Percentiles rank a stretch among this genome's conserved stretches.
Evolutionary conservation across 2,113 vertebrate species (phyloP).

Genomic region (Corythornis vintsioides): DNA sequence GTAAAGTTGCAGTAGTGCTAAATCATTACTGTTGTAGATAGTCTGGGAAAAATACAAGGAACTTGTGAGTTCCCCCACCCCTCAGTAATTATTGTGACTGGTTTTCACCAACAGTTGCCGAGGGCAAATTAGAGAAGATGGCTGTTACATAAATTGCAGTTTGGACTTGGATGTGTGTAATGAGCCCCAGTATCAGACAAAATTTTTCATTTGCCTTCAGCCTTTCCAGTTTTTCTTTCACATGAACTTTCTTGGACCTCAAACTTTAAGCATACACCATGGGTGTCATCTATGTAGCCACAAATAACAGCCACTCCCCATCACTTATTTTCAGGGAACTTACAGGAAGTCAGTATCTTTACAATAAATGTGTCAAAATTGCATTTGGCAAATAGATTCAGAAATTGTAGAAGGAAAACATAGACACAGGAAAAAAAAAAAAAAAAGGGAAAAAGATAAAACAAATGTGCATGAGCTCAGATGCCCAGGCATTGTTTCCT

Average conservation of each 20-base stretch:
- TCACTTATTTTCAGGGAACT: neutral
- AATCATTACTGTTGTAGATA: neutral
- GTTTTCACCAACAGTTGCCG: neutral
- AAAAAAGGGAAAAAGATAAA: neutral
- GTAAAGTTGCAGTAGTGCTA: neutral
- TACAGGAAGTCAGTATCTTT: neutral
- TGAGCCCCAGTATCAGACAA: neutral
- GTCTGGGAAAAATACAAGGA: neutral
- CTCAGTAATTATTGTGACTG: neutral
- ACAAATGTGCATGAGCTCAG: neutral
- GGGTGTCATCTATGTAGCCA: neutral
- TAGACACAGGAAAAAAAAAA: neutral
- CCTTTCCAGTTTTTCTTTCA: neutral
- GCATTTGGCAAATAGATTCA: neutral
- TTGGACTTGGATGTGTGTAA: neutral
- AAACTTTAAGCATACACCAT: neutral
- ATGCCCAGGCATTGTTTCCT: neutral
- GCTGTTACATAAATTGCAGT: neutral
- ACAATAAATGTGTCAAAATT: neutral
- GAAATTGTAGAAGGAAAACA: neutral
- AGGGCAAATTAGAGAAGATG: neutral
- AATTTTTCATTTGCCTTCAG: neutral
- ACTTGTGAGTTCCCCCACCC: fast-evolving
- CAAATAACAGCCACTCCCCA: neutral
- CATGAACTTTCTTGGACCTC: neutral